Conservation (phyloP, 2,797 vertebrate genomes). For the Gymnothorax reevesii region DNA sequence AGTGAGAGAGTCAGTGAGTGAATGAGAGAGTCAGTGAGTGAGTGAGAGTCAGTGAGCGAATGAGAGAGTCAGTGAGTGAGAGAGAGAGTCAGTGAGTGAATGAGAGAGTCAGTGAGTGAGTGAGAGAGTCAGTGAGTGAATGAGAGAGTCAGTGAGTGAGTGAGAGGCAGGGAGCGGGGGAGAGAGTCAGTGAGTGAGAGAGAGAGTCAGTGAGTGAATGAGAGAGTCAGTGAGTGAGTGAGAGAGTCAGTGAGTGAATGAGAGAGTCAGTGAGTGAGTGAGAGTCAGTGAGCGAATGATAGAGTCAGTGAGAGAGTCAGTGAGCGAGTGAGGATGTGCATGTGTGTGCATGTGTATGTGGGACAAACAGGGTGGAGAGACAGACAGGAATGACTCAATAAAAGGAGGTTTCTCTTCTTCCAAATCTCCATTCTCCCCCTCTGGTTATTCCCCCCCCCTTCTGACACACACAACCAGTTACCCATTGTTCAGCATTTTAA, state of each 20-base stretch:
- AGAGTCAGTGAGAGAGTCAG: not conserved
- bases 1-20: not conserved
- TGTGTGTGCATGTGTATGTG: not conserved
- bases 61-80: not conserved
- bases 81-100: not conserved
- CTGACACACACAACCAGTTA: not conserved
- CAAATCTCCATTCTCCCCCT: slow-evolving; percentile 14
- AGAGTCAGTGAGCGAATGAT: not conserved
- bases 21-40: not conserved
- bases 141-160: not conserved
- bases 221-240: not conserved
- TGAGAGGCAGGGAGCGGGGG: no score
- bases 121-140: not conserved
- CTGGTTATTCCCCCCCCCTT: not conserved
- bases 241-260: not conserved
- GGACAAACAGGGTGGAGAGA: not conserved
- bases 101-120: not conserved
- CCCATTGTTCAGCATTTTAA: not conserved
- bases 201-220: not conserved
- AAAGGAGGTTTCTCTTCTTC: slow-evolving; percentile 18
- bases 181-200: not conserved
- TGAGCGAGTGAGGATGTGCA: not conserved
- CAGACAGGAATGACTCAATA: not conserved
- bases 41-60: not conserved
- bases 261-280: not conserved